phyloP scores from a whole-genome alignment of 2,888 invertebrate genomes.

The Leucoma salicis region DNA sequence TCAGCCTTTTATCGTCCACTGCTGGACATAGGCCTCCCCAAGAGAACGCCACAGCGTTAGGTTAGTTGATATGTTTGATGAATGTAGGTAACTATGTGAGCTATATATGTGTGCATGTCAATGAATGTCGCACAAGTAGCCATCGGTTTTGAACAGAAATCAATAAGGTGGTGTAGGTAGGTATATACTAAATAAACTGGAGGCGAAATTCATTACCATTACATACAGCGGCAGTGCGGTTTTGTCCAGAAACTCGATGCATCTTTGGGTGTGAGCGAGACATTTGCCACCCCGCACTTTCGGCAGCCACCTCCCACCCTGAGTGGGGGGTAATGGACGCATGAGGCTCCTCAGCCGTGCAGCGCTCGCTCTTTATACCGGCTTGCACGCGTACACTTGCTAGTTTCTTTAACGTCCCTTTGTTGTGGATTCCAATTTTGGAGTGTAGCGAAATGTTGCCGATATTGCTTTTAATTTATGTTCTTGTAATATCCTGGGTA shows the following conservation, averaged over 20 bases:
- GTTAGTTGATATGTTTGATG: no score
- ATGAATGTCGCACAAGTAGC: no score
- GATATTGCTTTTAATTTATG: slow-evolving; percentile 41
- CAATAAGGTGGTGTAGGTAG: no score
- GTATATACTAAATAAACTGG: slow-evolving; percentile 41
- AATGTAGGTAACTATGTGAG: no score
- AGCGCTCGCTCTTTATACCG: slow-evolving; percentile 71
- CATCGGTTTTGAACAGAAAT: slow-evolving; percentile 24
- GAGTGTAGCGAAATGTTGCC: slow-evolving; percentile 45
- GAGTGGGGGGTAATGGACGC: slow-evolving; percentile 75
- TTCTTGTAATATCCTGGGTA: no score
- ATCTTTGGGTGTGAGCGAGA: slow-evolving; percentile 76
- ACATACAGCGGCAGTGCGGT: slow-evolving; percentile 68
- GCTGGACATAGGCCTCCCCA: no score
- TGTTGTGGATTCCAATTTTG: slow-evolving; percentile 77
- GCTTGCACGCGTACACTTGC: slow-evolving; percentile 78
- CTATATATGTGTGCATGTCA: no score
- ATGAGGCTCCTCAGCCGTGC: slow-evolving; percentile 72
- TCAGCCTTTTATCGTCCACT: no score
- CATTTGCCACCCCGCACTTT: slow-evolving; percentile 58
- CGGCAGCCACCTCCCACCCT: slow-evolving; percentile 53
- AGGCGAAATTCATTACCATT: slow-evolving; percentile 73
- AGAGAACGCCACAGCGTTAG: no score
- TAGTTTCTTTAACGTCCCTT: slow-evolving; percentile 78
- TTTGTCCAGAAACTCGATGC: slow-evolving; percentile 77